Evolutionary conservation across 2,797 vertebrate genomes (phyloP), one percentile per base, ranked within the genome.

Genomic region (Limnodromus scolopaceus): DNA sequence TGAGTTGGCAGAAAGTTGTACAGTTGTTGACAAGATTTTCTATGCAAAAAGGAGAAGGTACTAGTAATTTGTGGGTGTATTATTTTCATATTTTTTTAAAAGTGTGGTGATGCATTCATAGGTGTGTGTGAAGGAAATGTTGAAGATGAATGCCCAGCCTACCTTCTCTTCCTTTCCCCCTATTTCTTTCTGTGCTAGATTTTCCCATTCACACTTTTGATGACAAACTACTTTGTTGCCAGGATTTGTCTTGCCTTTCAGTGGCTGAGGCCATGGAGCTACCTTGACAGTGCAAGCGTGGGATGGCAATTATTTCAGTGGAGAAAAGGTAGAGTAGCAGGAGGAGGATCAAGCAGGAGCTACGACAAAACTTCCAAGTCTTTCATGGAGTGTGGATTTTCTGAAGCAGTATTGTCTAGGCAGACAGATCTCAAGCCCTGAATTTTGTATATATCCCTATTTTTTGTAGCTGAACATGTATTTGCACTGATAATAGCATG

Each of bases 361-460:
- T 69, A 10, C 0, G 5, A 11, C 9, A 77, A 64, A 53, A 32
- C 11, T 2, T 18, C 6, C 3, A 10, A 10, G n/a, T 79, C 18
- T 61, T 87, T 85, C 10, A 49, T 5, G 16, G 34, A n/a, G 4
- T 34, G 30, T 70, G 43, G 7, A 36, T 24, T 66, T 82, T 30
- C 57, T 72, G 45, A 53, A 79, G 46, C 20, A 7, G 4, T 51
- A 12, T 90, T 84, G 74, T 77, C 51, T 58, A 85, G 34, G 22
- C 11, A 39, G 41, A 41, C 4, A 60, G 17, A 41, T 61, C 81
- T 84, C 23, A 68, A 79, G 25, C 16, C 46, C 18, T 51, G 23
- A 54, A 24, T 46, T 16, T 54, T 27, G 4, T 32, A 7, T 39
- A 13, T 36, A 13, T 25, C 8, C 38, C 12, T 58, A n/a, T 32